A percentile compares a stretch with the other conserved stretches of the same genome.
Evolutionary conservation across 2,113 vertebrate genomes (phyloP).

Genomic region (Setophaga coronata): DNA sequence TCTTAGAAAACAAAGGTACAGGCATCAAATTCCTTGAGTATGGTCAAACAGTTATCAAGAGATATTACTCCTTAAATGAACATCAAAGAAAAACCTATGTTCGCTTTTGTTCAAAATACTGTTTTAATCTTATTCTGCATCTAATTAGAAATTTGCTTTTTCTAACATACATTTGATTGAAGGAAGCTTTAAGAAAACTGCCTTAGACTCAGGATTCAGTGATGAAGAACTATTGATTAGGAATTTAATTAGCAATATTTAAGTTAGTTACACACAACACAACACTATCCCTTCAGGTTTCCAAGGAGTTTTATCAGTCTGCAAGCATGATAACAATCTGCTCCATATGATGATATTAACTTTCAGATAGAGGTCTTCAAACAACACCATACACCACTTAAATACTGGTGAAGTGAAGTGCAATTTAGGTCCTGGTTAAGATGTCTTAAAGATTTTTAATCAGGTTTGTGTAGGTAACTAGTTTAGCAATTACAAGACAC

Average conservation of each 20-base stretch:
- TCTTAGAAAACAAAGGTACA: constrained; percentile 48
- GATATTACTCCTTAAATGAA: neutral
- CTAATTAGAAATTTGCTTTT: neutral
- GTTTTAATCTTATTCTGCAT: constrained; percentile 11
- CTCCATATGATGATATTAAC: neutral
- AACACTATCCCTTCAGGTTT: neutral
- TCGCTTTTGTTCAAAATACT: neutral
- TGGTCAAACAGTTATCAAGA: neutral
- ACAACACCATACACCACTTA: neutral
- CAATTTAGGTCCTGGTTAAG: constrained; percentile 8
- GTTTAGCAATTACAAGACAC: neutral
- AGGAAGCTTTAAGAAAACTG: constrained; percentile 2
- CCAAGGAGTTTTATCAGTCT: neutral
- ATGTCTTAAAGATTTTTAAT: constrained; percentile 6
- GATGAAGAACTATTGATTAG: constrained; percentile 8
- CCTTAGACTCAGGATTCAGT: neutral
- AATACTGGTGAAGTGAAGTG: neutral
- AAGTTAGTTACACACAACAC: neutral
- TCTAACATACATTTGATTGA: neutral
- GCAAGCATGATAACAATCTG: neutral
- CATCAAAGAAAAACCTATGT: neutral
- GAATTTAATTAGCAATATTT: constrained; percentile 16
- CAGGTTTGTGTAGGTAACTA: neutral
- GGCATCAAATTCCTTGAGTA: neutral
- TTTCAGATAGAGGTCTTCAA: neutral